Base-by-base conservation (phyloP, 2,113 vertebrate genomes). In the Thalassarche chlororhynchos region DNA sequence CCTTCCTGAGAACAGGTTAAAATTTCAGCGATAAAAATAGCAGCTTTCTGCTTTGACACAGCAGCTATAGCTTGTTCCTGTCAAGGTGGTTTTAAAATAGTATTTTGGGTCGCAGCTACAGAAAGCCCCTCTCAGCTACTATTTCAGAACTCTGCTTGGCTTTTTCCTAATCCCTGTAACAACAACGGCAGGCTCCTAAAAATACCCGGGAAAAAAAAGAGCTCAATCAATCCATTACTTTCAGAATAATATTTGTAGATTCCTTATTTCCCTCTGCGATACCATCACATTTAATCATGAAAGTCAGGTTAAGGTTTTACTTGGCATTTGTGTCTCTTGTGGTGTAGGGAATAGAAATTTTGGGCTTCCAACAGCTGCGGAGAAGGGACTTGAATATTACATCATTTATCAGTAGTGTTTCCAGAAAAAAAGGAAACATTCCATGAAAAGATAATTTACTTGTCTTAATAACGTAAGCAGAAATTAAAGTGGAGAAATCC, bases 391-490 rank as follows among this genome's bases (percentile, higher is more conserved):
- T 13, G 17, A 90, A 91, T 95, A 96, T 97, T 84, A 94, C 57
- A 84, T 95, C 85, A 96, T 90, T 91, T 87, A 96, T 87, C 94
- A 96, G 68, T 36, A 93, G 70, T 51, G 62, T 51, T 96, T 89
- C 95, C 91, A 74, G 72, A 93, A 91, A 96, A 81, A 90, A 94
- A 68, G 91, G 94, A 98, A 98, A 93, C 72, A 97, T 96, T 98
- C 91, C 96, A 96, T 96, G 90, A 96, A 98, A 98, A 97, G 96
- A 96, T 88, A 97, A 98, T 96, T 98, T 97, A 93, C 87, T 90
- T 93, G 85, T 97, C 95, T 97, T 94, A 97, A 94, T 97, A 97
- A 97, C 54, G 58, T 94, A 95, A 97, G 94, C 76, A 96, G 70
- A 93, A 97, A 95, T 95, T 91, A 87, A 97, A 98, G 87, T 70